Conservation (phyloP, 2,113 vertebrate species). For the Tachuris rubrigastra region DNA sequence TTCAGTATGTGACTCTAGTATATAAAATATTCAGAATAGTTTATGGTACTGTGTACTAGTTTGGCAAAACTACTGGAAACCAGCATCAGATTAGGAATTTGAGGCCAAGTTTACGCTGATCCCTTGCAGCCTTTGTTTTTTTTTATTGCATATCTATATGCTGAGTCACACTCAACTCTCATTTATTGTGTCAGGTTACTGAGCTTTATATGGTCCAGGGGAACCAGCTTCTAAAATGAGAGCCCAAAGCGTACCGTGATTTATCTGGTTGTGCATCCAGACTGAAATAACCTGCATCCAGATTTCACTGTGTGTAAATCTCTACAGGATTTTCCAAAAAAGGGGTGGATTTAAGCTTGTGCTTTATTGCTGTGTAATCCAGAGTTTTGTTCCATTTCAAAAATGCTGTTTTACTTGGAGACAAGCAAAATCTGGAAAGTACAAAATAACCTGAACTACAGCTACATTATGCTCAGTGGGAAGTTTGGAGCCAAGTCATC, state of each 20-base stretch:
- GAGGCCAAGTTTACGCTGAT: neutral
- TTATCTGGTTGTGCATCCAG: neutral
- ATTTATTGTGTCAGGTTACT: slow-evolving; percentile 30
- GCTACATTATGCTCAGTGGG: neutral
- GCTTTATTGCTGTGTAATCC: neutral
- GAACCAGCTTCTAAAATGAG: neutral
- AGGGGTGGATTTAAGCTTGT: neutral
- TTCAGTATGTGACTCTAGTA: neutral
- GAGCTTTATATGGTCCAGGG: slow-evolving; percentile 34
- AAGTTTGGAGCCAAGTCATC: neutral
- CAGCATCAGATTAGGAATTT: neutral
- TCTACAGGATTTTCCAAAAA: neutral
- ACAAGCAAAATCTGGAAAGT: neutral
- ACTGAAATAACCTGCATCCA: neutral
- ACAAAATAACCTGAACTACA: neutral
- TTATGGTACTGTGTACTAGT: neutral
- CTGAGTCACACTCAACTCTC: neutral
- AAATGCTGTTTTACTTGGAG: neutral
- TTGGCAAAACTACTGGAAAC: neutral
- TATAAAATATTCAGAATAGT: neutral
- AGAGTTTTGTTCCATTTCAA: neutral
- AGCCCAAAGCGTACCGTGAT: neutral
- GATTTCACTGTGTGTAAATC: neutral
- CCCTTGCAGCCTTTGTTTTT: neutral
- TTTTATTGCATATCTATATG: neutral